These are phyloP conservation scores for Limosa lapponica DNA, from an alignment of 2,797 vertebrate genomes.

Conservation along the genomic window DNA sequence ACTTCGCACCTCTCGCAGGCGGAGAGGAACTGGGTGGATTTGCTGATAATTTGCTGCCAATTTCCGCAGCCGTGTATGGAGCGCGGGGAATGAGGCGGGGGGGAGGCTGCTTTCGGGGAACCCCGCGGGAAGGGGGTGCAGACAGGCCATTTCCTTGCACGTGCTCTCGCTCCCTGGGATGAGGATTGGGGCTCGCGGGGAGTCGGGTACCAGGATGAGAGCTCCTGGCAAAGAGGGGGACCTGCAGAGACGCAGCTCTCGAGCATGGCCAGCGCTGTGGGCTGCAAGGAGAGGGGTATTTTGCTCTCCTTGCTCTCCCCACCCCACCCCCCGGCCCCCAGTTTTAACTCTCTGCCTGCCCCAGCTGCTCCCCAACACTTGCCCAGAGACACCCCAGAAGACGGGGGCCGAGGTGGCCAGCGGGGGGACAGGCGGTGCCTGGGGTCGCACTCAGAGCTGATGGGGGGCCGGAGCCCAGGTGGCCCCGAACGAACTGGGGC, in stretches of 20 bases:
- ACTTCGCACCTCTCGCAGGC: not conserved
- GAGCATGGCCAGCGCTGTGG: not conserved
- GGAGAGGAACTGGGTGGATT: not conserved
- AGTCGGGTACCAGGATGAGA: accelerated
- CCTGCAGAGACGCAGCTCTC: accelerated
- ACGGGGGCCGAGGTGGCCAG: not conserved
- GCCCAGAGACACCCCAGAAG: not conserved
- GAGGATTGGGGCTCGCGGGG: accelerated
- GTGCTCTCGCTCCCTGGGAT: not conserved
- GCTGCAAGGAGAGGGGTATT: not conserved
- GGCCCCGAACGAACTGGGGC: not conserved
- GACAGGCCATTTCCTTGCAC: not conserved
- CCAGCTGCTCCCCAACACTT: not conserved
- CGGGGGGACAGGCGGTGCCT: accelerated
- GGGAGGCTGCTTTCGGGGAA: not conserved
- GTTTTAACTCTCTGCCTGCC: accelerated
- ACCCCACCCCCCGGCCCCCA: not conserved
- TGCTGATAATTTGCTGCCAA: not conserved
- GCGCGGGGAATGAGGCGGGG: accelerated
- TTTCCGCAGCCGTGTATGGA: not conserved
- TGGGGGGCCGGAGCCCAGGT: accelerated
- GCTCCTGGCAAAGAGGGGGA: too few species aligned
- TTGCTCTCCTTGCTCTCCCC: not conserved
- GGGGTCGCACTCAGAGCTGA: not conserved
- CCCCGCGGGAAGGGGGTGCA: not conserved